Evolutionary conservation across 1,140 invertebrate genomes (phyloP), one percentile per base, ranked within the genome.

Genomic region (Euglossa dilemma): DNA sequence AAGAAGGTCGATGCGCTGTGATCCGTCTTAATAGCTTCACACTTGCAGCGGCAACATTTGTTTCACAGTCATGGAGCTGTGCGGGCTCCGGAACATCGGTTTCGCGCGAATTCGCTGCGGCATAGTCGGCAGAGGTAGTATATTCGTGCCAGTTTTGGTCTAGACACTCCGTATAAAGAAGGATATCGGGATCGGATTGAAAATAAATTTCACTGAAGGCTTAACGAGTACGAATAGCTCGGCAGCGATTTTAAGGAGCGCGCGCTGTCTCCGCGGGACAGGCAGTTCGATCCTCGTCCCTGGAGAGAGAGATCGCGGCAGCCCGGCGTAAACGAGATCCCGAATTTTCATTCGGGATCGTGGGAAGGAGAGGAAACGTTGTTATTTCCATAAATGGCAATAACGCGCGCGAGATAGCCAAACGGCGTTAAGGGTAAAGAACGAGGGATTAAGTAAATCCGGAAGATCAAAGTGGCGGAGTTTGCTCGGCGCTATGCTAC

Each of bases 161-260:
- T 52, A 63, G 36, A 71, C 72, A 59, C 69, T 47, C 64, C 74
- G 78, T 50, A 64, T 54, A 85, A 71, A 87, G 87, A 90, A 91
- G 90, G 82, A 91, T 90, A 86, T 64, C 64, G 70, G 57, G 23
- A 57, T 36, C 61, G 83, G 83, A 91, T 90, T 90, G 90, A 91
- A 91, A 90, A 91, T 91, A 91, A 91, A 91, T 90, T 89, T 87
- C 73, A 89, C 86, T 87, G 78, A 86, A 79, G 57, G 69, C 72
- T 78, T 90, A 91, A 91, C 86, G 66, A 84, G 84, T 91, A 90
- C 86, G 84, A 91, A 91, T 90, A 87, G 85, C 83, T 56, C 28
- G 59, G 79, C 66, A 67, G 78, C 78, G 74, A 66, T 88, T 86
- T 90, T 89, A 87, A 90, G 83, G 82, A 84, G 43, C 25, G 23